A percentile compares a stretch with the other conserved stretches of the same genome.
These are phyloP conservation scores for Alces alces DNA, from an alignment of 2,113 vertebrate species.

Conservation along the genomic window DNA sequence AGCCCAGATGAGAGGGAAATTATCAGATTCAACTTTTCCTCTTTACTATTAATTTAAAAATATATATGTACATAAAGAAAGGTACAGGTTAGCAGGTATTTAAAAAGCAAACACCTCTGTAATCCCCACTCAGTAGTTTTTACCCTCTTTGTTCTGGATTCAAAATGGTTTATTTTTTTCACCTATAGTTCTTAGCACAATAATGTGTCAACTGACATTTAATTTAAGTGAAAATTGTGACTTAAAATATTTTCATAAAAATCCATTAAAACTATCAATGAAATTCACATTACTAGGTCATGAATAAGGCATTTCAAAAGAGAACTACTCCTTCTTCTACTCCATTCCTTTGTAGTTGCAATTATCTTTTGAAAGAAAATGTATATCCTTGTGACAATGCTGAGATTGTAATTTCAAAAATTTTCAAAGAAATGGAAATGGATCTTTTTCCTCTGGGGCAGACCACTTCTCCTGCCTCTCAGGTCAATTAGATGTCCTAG, in stretches of 20 bases:
- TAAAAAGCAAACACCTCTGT: background rate
- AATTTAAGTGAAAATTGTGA: conserved; percentile 17
- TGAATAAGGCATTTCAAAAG: background rate
- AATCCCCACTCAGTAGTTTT: background rate
- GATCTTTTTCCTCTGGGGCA: background rate
- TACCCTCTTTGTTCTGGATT: background rate
- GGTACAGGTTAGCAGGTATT: background rate
- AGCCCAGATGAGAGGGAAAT: background rate
- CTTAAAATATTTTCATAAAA: background rate
- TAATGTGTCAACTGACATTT: background rate
- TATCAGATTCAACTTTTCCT: background rate
- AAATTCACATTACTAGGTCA: background rate
- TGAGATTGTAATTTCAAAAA: background rate
- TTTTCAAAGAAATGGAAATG: background rate
- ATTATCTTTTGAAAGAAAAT: background rate
- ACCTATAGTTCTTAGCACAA: background rate
- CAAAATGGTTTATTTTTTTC: background rate
- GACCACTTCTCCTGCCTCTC: background rate
- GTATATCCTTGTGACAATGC: background rate
- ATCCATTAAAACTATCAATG: background rate
- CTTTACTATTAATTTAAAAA: background rate
- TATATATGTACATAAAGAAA: background rate
- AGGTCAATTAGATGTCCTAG: background rate
- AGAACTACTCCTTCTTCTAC: background rate
- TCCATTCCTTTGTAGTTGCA: background rate